A percentile compares a stretch with the other conserved stretches of the same genome.
phyloP scores from a whole-genome alignment of 1,140 invertebrate species.

The Nymphalis io region DNA sequence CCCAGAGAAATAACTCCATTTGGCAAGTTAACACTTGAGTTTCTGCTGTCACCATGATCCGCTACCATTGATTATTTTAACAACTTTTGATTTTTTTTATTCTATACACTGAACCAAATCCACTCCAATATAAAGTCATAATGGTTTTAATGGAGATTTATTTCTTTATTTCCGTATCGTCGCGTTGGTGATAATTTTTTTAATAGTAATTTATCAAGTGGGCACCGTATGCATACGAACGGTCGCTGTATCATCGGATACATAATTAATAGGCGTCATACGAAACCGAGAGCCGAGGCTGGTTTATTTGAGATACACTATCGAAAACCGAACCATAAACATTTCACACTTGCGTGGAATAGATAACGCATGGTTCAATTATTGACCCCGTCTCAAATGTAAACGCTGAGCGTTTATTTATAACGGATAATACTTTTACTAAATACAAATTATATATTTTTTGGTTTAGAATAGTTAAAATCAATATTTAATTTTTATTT shows the following conservation, averaged over 20 bases:
- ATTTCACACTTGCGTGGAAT: constrained; percentile 49
- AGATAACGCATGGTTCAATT: constrained; percentile 47
- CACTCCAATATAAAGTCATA: neutral
- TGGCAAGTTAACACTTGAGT: too few relatives aligned
- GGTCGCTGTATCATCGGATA: constrained; percentile 17
- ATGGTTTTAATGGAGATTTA: neutral
- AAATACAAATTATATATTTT: too few relatives aligned
- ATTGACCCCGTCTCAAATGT: constrained; percentile 21
- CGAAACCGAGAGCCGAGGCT: constrained; percentile 8
- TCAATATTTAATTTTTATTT: too few relatives aligned
- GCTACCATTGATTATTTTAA: too few relatives aligned
- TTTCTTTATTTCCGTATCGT: neutral
- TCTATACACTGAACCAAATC: too few relatives aligned
- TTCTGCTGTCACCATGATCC: too few relatives aligned
- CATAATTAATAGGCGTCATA: constrained; percentile 32
- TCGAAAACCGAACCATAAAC: constrained; percentile 55
- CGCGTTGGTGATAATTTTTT: neutral
- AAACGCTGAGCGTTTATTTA: neutral
- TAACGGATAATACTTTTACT: neutral
- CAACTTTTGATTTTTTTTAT: too few relatives aligned
- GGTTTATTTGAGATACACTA: constrained; percentile 48
- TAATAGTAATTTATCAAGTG: constrained; percentile 18
- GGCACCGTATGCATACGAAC: constrained; percentile 19
- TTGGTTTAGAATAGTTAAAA: too few relatives aligned
- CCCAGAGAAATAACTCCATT: too few relatives aligned